Evolutionary conservation across 2,113 vertebrate species (phyloP).

Genomic region (Neolamprologus caudopunctatus): DNA sequence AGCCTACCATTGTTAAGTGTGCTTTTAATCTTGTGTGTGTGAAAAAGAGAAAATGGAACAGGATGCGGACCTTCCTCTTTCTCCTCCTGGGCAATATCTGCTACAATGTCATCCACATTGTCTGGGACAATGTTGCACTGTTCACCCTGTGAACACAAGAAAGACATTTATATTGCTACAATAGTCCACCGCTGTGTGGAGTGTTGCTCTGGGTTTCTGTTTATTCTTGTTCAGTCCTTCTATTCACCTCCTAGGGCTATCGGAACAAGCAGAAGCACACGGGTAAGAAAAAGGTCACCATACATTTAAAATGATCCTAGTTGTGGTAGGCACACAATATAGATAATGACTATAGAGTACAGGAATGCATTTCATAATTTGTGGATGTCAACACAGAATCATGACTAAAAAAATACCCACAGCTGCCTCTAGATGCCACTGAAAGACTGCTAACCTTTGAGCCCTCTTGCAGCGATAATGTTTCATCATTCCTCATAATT

Average conservation of each 20-base stretch:
- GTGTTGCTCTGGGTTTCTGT: not conserved
- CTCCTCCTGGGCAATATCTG: constrained; percentile 93
- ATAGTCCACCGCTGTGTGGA: not conserved
- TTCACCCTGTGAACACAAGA: constrained; percentile 80
- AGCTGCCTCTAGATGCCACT: constrained; percentile 57
- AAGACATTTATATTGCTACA: not conserved
- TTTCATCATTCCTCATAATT: not conserved
- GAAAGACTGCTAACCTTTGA: not conserved
- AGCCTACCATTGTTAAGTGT: not conserved
- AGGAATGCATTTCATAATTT: not conserved
- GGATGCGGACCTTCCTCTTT: constrained; percentile 89
- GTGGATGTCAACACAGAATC: not conserved
- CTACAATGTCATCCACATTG: constrained; percentile 96
- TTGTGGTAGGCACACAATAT: not conserved
- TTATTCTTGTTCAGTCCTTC: not conserved
- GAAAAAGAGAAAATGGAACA: not conserved
- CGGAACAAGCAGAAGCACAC: not conserved
- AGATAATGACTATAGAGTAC: not conserved
- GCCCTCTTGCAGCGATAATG: not conserved
- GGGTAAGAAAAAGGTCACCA: not conserved
- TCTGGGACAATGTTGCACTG: constrained; percentile 97
- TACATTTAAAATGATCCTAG: not conserved
- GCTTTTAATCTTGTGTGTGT: not conserved
- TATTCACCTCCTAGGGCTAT: not conserved
- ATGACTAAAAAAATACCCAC: not conserved